Evolutionary conservation across 2,113 vertebrate genomes (phyloP), one percentile per base, ranked within the genome.

Genomic region (Gasterosteus aculeatus): DNA sequence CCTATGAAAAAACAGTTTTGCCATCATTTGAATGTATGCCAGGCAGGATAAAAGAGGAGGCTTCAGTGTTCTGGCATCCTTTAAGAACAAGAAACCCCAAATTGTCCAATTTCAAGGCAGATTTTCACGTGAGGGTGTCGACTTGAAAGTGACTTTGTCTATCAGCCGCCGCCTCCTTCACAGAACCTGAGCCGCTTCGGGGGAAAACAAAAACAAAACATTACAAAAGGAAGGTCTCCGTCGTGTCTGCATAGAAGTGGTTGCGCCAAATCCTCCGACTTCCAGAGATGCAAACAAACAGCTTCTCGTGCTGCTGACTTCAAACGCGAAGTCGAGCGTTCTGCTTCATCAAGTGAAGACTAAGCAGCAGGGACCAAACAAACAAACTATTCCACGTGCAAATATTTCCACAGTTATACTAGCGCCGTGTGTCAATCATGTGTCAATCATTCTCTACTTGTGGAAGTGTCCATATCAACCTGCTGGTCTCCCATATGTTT

Each of bases 261-360:
- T 19, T 57, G 44, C 51, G 49, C 39, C 56, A 71, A 74, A 75
- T 85, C 54, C 74, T 58, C 51, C 63, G 46, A 64, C 65, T 72
- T 72, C 19, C 59, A 56, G 16, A 54, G 53, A 72, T 6, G 42
- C 66, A 73, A 80, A 77, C 46, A 70, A 44, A 62, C 60, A 59
- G 64, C 49, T 77, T 65, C 51, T 77, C 41, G 22, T 18, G 2
- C n/a, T 49, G 77, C 75, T n/a, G 59, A 71, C 47, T 85, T 72
- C 72, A 84, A 80, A 83, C 73, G 72, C 11, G 12, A 5, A 69
- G 67, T 1, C 10, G 22, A 72, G 62, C 19, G 44, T 66, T 35
- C 71, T 12, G 33, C n/a, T 19, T 39, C 60, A 46, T 79, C 77
- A 83, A 62, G 70, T 61, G 46, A 69, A 58, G 58, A 69, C 26